Conservation (phyloP, 2,113 vertebrate species). For the Pachyramphus minor region DNA sequence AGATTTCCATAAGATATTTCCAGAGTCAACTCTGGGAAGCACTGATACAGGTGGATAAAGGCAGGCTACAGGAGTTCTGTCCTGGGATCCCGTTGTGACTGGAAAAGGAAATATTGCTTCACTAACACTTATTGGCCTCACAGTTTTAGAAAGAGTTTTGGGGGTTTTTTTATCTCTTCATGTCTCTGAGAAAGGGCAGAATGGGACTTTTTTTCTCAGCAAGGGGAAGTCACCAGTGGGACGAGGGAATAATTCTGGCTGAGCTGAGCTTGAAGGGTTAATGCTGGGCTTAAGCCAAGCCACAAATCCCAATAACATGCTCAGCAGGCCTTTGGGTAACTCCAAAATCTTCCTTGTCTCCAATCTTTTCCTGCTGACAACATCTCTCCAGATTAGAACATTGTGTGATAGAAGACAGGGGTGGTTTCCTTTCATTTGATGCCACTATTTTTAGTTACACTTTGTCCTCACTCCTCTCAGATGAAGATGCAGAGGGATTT, state of each 20-base stretch:
- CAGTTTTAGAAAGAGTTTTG: background rate
- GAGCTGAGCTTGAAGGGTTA: background rate
- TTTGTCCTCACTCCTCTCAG: background rate
- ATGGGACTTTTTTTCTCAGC: background rate
- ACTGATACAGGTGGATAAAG: background rate
- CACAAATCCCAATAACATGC: background rate
- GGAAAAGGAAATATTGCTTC: background rate
- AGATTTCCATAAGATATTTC: background rate
- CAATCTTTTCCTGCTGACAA: background rate
- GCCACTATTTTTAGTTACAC: background rate
- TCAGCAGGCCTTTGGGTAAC: background rate
- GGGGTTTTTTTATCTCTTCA: background rate
- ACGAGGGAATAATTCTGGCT: background rate
- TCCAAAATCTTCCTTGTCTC: background rate
- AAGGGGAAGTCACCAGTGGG: background rate
- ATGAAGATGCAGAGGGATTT: background rate
- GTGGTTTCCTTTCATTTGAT: background rate
- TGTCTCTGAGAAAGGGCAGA: background rate
- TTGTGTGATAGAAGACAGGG: background rate
- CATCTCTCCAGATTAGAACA: background rate
- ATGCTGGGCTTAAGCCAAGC: background rate
- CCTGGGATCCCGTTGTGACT: accelerated
- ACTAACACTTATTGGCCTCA: accelerated
- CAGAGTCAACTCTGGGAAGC: background rate
- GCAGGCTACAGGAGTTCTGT: background rate